Percentiles rank a stretch among this genome's conserved stretches.
phyloP scores from a whole-genome alignment of 2,113 vertebrate species.

The Laticauda laticaudata region DNA sequence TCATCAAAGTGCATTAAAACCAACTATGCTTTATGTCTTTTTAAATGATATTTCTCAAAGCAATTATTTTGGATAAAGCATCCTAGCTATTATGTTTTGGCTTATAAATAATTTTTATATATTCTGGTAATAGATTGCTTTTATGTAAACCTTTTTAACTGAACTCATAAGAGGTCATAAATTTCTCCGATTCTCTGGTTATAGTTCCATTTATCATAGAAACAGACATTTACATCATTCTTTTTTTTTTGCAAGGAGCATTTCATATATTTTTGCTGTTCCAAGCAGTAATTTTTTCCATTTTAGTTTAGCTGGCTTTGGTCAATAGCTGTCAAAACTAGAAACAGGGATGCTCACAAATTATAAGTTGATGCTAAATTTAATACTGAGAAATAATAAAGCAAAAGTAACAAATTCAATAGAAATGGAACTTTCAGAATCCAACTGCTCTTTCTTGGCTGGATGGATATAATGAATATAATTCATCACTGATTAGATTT shows the following conservation, averaged over 20 bases:
- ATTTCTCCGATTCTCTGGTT: neutral
- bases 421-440: neutral
- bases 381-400: neutral
- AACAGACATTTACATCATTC: neutral
- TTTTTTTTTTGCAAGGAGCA: neutral
- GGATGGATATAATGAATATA: neutral
- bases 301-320: neutral
- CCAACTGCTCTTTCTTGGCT: neutral
- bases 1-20: neutral
- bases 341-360: neutral
- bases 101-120: neutral
- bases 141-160: neutral
- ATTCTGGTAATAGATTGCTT: neutral
- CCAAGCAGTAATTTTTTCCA: neutral
- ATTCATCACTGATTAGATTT: neutral
- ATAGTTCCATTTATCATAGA: neutral
- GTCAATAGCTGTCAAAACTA: neutral
- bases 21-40: neutral
- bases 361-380: neutral
- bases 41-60: slow-evolving; percentile 12
- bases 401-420: neutral
- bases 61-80: slow-evolving; percentile 18
- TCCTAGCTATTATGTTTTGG: neutral
- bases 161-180: neutral
- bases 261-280: neutral